phyloP scores from a whole-genome alignment of 2,113 vertebrate genomes.

The Entelurus aequoreus region DNA sequence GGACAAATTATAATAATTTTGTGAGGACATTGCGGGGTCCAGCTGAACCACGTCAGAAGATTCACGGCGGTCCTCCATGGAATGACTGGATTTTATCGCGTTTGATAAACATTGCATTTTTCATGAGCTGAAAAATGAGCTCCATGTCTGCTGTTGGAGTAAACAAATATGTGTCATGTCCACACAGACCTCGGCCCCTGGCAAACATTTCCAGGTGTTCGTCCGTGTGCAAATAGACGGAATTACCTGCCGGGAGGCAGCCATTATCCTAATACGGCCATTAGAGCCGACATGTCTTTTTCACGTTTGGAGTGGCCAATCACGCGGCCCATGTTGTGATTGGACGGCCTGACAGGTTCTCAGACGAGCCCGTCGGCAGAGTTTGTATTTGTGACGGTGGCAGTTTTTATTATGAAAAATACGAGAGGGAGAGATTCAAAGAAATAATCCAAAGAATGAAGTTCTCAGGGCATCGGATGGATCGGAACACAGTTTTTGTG shows the following conservation, averaged over 20 bases:
- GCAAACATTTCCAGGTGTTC: conserved; percentile 47
- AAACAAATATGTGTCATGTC: conserved; percentile 48
- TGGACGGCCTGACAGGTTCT: neutral
- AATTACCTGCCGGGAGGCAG: conserved; percentile 54
- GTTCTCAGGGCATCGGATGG: too few relatives aligned
- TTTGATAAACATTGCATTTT: conserved; percentile 30
- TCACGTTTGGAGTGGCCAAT: conserved; percentile 49
- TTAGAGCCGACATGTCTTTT: conserved; percentile 44
- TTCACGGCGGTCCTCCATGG: neutral
- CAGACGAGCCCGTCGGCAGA: too few relatives aligned
- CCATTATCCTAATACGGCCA: conserved; percentile 70
- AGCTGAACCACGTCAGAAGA: conserved; percentile 12
- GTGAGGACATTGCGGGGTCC: neutral
- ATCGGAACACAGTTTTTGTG: too few relatives aligned
- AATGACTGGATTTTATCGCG: conserved; percentile 23
- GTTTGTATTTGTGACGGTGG: too few relatives aligned
- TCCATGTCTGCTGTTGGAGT: conserved; percentile 31
- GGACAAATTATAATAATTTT: too few relatives aligned
- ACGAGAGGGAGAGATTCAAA: too few relatives aligned
- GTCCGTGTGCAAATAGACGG: conserved; percentile 37
- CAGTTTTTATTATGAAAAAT: too few relatives aligned
- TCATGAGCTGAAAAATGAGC: conserved; percentile 36
- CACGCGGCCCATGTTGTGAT: conserved; percentile 35
- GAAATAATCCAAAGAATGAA: too few relatives aligned
- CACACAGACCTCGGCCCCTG: conserved; percentile 9